Percentiles rank a stretch among this genome's conserved stretches.
These are phyloP conservation scores for Ifrita kowaldi DNA, from an alignment of 2,113 vertebrate genomes.

Conservation along the genomic window DNA sequence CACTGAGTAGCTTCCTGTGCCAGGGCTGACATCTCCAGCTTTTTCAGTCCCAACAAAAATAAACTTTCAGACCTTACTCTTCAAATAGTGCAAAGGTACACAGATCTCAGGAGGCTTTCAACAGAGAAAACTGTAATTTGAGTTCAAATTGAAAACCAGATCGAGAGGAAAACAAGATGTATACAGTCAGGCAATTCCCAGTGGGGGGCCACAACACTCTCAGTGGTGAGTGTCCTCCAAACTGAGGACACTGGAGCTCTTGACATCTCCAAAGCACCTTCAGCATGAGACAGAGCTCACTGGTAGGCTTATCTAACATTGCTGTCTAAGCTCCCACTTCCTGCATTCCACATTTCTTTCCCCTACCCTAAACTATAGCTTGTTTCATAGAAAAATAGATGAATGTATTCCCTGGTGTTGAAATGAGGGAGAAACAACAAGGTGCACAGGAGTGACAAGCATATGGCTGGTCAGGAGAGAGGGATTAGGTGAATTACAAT, in stretches of 20 bases:
- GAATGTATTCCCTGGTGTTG: not conserved
- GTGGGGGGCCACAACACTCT: not conserved
- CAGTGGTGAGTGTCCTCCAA: not conserved
- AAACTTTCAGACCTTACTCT: not conserved
- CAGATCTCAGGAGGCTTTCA: not conserved
- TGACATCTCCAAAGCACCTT: not conserved
- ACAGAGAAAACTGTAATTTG: not conserved
- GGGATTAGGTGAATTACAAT: slow-evolving; percentile 70
- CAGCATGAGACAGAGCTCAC: not conserved
- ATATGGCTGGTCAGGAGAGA: slow-evolving; percentile 60
- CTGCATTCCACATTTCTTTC: not conserved
- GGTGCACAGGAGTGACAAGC: not conserved
- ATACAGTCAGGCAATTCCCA: not conserved
- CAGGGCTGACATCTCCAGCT: not conserved
- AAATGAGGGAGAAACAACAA: not conserved
- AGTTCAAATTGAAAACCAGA: not conserved
- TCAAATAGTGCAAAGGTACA: not conserved
- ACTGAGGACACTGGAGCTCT: not conserved
- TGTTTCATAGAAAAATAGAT: not conserved
- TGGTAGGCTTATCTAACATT: not conserved
- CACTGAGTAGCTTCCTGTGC: not conserved
- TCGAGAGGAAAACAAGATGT: not conserved
- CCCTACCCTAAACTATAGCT: not conserved
- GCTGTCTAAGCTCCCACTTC: not conserved
- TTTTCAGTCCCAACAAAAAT: not conserved